These are phyloP conservation scores for Mobula birostris DNA, from an alignment of 2,113 vertebrate species.

Conservation along the genomic window DNA sequence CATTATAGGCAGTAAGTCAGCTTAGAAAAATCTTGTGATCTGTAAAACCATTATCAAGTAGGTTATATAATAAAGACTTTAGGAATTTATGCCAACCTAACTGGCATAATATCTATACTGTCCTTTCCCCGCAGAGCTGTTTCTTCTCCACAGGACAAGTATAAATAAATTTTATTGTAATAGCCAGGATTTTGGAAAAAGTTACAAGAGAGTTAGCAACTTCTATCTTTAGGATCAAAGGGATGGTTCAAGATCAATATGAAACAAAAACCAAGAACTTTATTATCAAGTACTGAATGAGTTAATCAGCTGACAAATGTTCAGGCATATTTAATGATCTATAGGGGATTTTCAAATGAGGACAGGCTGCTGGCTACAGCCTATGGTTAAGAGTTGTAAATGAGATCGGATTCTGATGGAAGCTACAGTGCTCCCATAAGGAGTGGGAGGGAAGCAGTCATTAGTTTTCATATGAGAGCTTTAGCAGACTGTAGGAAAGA, in stretches of 20 bases:
- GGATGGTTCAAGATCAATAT: background rate
- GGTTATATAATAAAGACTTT: background rate
- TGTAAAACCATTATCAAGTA: no score
- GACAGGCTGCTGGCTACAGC: background rate
- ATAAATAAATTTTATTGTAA: background rate
- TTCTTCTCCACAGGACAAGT: background rate
- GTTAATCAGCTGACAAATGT: conserved; percentile 21
- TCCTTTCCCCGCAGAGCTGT: background rate
- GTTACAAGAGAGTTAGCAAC: no score
- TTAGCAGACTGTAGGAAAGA: conserved; percentile 5
- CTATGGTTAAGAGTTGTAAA: background rate
- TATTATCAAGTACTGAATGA: background rate
- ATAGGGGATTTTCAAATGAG: conserved; percentile 22
- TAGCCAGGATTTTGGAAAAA: background rate
- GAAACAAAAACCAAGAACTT: background rate
- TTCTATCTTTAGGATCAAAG: background rate
- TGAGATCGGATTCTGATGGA: background rate
- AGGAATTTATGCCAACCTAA: background rate
- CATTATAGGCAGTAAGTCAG: no score
- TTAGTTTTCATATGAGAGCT: conserved; percentile 26
- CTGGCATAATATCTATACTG: background rate
- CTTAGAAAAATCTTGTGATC: background rate
- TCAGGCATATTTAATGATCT: background rate
- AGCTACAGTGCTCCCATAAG: background rate
- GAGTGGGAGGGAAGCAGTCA: conserved; percentile 31